Base-by-base conservation (phyloP, 2,113 vertebrate species). In the Stigmatopora argus region DNA sequence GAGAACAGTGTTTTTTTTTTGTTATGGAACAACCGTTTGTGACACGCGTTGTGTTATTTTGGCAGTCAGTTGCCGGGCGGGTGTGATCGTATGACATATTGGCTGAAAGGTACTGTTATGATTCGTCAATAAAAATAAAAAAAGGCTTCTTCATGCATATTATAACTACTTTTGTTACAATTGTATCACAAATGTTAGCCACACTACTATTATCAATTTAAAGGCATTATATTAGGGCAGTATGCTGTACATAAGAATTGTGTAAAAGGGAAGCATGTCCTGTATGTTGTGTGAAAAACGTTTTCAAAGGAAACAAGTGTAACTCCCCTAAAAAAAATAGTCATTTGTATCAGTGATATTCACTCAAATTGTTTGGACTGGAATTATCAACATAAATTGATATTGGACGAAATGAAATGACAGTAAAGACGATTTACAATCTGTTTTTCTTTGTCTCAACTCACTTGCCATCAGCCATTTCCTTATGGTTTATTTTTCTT, bases 71-170 rank as follows among this genome's bases (percentile, higher is more conserved):
- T 73, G 68, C 64, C 60, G 59, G 65, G 61, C 26, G 51, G 66
- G 72, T 64, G 72, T 82, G 77, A 84, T 79, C 79, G 79, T 85
- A 79, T 71, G 82, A 82, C 73, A 67, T 61, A 83, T 87, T 78
- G 74, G 77, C 83, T 89, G 84, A 88, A 82, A 87, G 90, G 89
- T 90, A 90, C 90, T 90, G 88, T 89, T 90, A 87, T 81, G 74
- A 87, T 82, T 78, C 64, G 82, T 71, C 76, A 79, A 85, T 77
- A 68, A 72, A 49, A 5, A 49, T 1, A 48, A 49, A 59, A 41
- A 63, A 81, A 82, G 75, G 72, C 71, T 65, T 79, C 89, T 89
- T 90, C 84, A 85, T 88, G 88, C 84, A 83, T 86, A 85, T 78
- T 87, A 84, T 88, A 87, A 77, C 79, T 86, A 82, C 74, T 84